Percentiles rank a stretch among this genome's conserved stretches.
Conservation (phyloP, 1,140 invertebrate genomes). For the Aricia agestis region DNA sequence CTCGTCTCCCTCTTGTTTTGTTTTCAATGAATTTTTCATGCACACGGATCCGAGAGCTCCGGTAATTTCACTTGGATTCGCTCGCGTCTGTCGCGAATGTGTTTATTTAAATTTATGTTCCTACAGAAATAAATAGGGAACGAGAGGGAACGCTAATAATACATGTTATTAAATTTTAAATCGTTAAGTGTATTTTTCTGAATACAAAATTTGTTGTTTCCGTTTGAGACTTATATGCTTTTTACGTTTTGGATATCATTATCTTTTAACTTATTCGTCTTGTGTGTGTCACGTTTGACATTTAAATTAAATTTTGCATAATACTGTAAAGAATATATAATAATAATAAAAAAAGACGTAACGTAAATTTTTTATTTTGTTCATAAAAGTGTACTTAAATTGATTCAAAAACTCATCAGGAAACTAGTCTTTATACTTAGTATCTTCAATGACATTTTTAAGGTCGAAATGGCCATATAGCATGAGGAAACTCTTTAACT, state of each 20-base stretch:
- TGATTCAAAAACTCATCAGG: too few species aligned
- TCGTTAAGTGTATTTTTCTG: constrained; percentile 4
- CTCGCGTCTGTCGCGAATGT: constrained; percentile 46
- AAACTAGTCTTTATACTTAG: too few species aligned
- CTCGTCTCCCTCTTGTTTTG: constrained; percentile 64
- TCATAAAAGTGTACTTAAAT: too few species aligned
- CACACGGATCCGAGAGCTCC: constrained; percentile 54
- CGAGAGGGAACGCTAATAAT: constrained; percentile 2
- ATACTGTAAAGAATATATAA: too few species aligned
- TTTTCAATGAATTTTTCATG: constrained; percentile 72
- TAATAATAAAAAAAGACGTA: too few species aligned
- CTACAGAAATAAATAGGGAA: constrained; percentile 12
- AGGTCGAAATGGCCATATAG: neutral
- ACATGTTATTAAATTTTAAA: constrained; percentile 14
- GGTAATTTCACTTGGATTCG: constrained; percentile 66
- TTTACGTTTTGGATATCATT: constrained; percentile 1
- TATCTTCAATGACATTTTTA: neutral
- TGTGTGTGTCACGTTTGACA: too few species aligned
- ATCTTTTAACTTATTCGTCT: too few species aligned
- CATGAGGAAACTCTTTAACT: neutral
- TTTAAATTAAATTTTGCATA: too few species aligned
- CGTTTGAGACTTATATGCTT: neutral
- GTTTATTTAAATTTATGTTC: constrained; percentile 52
- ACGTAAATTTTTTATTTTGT: too few species aligned
- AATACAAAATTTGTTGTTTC: constrained; percentile 6